Evolutionary conservation across 2,113 vertebrate species (phyloP), one percentile per base, ranked within the genome.

Genomic region (Macrotis lagotis): DNA sequence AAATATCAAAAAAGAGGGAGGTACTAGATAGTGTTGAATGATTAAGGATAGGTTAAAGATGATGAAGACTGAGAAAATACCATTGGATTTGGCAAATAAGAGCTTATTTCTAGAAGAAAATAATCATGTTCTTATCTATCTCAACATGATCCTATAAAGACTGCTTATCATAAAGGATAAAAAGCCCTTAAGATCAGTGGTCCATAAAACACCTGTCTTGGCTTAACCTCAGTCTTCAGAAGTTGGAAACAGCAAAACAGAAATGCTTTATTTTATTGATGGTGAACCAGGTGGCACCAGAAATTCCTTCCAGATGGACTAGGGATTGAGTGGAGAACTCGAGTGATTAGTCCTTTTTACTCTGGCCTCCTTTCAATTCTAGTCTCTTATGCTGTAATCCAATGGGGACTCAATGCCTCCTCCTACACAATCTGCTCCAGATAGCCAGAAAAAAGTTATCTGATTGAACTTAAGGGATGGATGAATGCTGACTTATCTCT

Each of bases 211-310:
- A 91, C 90, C 59, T 94, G 91, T 74, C 26, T 96, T 11, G 28
- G 91, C 50, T 91, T 44, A 93, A 49, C 28, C 90, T 50, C 19
- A 59, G 44, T 91, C 52, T 74, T 91, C n/a, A 93, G 92, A 91
- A 50, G 91, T 48, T 88, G n/a, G 51, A 94, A 91, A 48, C 25
- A 53, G 48, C 92, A 96, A 50, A 90, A 91, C 25, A 90, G 49
- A 93, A 93, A 89, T 74, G 19, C 4, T 25, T 50, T 90, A 92
- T 55, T 96, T 50, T 90, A 91, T 55, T 95, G 52, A 10, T 22
- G 44, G 74, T 47, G 31, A 92, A 90, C 14, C 55, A 26, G 0
- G 44, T 55, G 50, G 48, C 49, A 91, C 8, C 52, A 88, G 31
- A 48, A 48, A 24, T 90, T 83, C 88, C 19, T 37, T 88, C 91